Evolutionary conservation across 2,113 vertebrate genomes (phyloP).

Genomic region (Gavialis gangeticus): DNA sequence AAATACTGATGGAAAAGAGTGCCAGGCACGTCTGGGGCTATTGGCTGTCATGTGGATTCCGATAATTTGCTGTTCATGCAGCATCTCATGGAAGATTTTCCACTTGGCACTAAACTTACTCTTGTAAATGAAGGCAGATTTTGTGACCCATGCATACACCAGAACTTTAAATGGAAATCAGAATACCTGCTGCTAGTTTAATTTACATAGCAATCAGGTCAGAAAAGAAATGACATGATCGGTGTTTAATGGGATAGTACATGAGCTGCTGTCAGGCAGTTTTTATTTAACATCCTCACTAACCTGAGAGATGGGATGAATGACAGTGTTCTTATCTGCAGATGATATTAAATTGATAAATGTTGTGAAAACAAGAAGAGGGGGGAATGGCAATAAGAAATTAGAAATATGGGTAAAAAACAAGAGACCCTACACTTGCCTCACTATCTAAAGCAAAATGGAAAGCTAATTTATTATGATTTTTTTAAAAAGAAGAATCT

Average conservation of each 20-base stretch:
- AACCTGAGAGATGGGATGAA: background rate
- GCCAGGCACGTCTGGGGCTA: background rate
- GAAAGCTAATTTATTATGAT: background rate
- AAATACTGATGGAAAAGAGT: constrained; percentile 11
- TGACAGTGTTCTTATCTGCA: background rate
- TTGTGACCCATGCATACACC: background rate
- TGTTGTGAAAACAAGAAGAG: background rate
- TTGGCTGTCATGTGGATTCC: background rate
- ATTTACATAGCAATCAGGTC: background rate
- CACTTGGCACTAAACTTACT: background rate
- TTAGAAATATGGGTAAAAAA: background rate
- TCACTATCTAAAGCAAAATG: background rate
- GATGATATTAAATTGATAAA: background rate
- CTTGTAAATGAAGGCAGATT: constrained; percentile 5
- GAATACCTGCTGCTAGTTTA: background rate
- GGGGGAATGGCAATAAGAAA: background rate
- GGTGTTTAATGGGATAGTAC: background rate
- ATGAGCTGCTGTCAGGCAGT: background rate
- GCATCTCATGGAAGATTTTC: background rate
- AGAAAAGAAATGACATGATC: background rate
- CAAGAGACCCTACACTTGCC: background rate
- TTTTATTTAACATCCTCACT: background rate
- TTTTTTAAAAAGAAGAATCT: background rate
- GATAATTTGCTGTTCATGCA: background rate
- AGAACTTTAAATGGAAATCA: background rate